phyloP scores from a whole-genome alignment of 2,888 invertebrate genomes.

The Tholera decimalis region DNA sequence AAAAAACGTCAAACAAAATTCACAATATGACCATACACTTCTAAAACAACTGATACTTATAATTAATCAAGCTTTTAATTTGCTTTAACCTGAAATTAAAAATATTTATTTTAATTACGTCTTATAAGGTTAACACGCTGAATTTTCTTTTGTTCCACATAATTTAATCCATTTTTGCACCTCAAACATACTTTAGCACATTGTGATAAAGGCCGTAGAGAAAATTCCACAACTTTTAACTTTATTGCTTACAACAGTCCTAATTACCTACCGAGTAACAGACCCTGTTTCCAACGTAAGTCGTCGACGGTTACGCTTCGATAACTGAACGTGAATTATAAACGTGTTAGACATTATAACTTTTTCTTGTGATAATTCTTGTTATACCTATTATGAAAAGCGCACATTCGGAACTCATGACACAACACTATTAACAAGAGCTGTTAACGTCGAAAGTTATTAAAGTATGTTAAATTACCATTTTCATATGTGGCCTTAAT shows the following conservation, averaged over 20 bases:
- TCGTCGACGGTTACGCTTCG: constrained; percentile 53
- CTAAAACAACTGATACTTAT: too few species aligned
- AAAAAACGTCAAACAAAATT: too few species aligned
- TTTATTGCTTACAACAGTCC: constrained; percentile 73
- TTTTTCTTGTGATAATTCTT: constrained; percentile 18
- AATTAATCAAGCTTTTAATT: not conserved
- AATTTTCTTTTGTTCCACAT: constrained; percentile 44
- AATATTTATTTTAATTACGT: not conserved
- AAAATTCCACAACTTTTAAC: constrained; percentile 72
- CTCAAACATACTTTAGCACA: constrained; percentile 60
- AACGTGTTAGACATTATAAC: constrained; percentile 28
- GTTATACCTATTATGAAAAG: constrained; percentile 19
- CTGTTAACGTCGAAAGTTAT: constrained; percentile 58
- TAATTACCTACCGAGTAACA: constrained; percentile 67
- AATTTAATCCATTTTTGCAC: constrained; percentile 59
- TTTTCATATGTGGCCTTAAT: constrained; percentile 75
- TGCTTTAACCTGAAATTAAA: not conserved
- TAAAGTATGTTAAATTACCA: constrained; percentile 76
- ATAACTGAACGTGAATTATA: constrained; percentile 54
- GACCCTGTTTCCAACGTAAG: constrained; percentile 65
- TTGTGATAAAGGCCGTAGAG: constrained; percentile 68
- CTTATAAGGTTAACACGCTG: constrained; percentile 15
- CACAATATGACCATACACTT: too few species aligned
- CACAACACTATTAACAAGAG: constrained; percentile 60
- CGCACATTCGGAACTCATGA: constrained; percentile 48